A percentile compares a stretch with the other conserved stretches of the same genome.
Evolutionary conservation across 1,140 invertebrate genomes (phyloP).

Genomic region (Samia ricini): DNA sequence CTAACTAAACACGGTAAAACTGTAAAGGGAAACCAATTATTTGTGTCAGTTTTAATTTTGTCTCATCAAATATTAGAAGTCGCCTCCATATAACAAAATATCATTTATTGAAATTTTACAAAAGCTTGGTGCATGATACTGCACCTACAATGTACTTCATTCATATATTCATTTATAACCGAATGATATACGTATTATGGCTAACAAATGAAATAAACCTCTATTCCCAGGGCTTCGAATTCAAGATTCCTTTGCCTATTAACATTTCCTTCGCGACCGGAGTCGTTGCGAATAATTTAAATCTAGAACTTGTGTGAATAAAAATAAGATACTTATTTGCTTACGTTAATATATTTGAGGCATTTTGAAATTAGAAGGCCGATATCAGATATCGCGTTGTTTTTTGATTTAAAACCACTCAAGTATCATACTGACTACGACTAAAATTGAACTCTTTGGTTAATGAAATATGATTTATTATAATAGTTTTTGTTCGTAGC

Average conservation of each 20-base stretch:
- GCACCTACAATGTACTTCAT: constrained; percentile 68
- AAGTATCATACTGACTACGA: constrained; percentile 17
- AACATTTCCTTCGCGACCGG: constrained; percentile 28
- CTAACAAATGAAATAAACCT: constrained; percentile 43
- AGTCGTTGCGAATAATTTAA: constrained; percentile 10
- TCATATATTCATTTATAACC: constrained; percentile 60
- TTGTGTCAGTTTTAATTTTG: too few species aligned
- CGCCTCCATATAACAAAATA: constrained; percentile 35
- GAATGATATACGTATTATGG: constrained; percentile 38
- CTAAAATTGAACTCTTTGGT: constrained; percentile 23
- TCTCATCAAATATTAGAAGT: too few species aligned
- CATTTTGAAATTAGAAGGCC: constrained; percentile 35
- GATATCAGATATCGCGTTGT: constrained; percentile 60
- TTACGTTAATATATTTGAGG: constrained; percentile 20
- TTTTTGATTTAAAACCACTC: constrained; percentile 36
- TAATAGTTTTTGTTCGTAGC: constrained; percentile 9
- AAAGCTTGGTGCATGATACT: constrained; percentile 67
- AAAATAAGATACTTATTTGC: constrained; percentile 23
- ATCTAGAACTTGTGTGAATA: constrained; percentile 6
- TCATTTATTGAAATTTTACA: constrained; percentile 53
- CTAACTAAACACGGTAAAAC: too few species aligned
- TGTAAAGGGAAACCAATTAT: too few species aligned
- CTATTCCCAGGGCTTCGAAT: constrained; percentile 35
- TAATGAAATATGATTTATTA: constrained; percentile 29
- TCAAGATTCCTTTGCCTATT: constrained; percentile 34